Evolutionary conservation across 2,113 vertebrate species (phyloP), one percentile per base, ranked within the genome.

Genomic region (Prunella fulvescens): DNA sequence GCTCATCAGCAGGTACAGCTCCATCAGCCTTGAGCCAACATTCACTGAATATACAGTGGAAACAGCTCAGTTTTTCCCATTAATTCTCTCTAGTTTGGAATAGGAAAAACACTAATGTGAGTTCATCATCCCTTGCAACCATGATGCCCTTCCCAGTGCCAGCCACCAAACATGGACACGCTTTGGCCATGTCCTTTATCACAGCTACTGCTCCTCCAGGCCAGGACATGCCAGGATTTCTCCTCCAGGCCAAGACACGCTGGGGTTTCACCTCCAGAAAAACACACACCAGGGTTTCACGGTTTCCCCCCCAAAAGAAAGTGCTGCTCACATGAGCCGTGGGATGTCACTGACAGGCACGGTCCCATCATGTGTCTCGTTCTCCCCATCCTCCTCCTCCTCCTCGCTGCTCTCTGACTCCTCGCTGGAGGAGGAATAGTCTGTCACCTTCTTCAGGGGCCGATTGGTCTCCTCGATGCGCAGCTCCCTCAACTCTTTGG

Each of bases 331-430:
- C 99, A 99, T 99, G 71, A 99, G 99, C 61, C 99, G 98, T 4
- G 99, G 99, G 74, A 99, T 99, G 96, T 99, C 99, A n/a, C 98
- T 99, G 97, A 99, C 99, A 6, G 99, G 98, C 95, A 99, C 99
- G 0, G 99, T 98, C 19, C 99, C 99, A 9, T 99, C 99, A 0
- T 99, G 99, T 0, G 98, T 97, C 80, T 99, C 99, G 3, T 98
- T 99, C 50, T 99, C 99, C 44, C 98, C 99, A 1, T 99, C 99
- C 91, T 99, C 99, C 11, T 99, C 99, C 86, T 99, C 98, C 64
- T 98, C 98, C 40, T 98, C 99, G 6, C 99, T 99, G 95, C 99
- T 99, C 93, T 99, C 99, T 0, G 99, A 99, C 64, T 99, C 99
- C 90, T 99, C 99, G 0, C 99, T 99, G 96, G 99, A 99, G 14